Conservation (phyloP, 2,888 invertebrate genomes). For the Copidosoma aretas region DNA sequence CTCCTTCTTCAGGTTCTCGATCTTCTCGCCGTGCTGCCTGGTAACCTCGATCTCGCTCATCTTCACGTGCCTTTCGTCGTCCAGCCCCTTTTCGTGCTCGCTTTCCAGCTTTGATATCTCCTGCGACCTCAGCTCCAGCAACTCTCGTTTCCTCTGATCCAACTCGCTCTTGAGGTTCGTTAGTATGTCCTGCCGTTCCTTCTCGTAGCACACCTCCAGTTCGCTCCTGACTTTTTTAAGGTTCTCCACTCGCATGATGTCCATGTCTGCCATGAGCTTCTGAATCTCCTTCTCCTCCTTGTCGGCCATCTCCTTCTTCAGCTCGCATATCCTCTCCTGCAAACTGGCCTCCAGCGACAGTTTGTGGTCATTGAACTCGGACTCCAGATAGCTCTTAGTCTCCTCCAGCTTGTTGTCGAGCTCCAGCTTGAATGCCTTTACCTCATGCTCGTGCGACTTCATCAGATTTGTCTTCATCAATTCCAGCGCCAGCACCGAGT, state of each 20-base stretch:
- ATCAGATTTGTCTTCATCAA: conserved; percentile 52
- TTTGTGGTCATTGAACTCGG: conserved; percentile 63
- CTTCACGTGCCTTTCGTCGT: conserved; percentile 54
- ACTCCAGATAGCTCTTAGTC: conserved; percentile 59
- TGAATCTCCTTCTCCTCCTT: conserved; percentile 55
- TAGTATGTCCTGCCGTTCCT: conserved; percentile 60
- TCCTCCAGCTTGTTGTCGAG: conserved; percentile 64
- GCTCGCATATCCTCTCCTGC: conserved; percentile 61
- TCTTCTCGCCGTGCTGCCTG: conserved; percentile 65
- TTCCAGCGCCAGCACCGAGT: conserved; percentile 64
- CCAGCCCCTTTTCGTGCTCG: conserved; percentile 63
- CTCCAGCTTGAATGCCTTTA: conserved; percentile 64
- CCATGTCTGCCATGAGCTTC: conserved; percentile 55
- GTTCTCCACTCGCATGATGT: conserved; percentile 51
- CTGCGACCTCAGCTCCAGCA: conserved; percentile 63
- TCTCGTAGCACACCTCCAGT: conserved; percentile 59
- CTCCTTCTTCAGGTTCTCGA: conserved; percentile 68
- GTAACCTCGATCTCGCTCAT: conserved; percentile 53
- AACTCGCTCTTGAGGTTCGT: conserved; percentile 64
- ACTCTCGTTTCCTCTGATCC: conserved; percentile 62
- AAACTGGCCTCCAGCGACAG: conserved; percentile 63
- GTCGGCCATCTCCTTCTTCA: conserved; percentile 64
- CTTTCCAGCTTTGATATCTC: conserved; percentile 66
- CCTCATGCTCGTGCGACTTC: conserved; percentile 63
- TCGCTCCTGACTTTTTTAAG: conserved; percentile 55